phyloP scores from a whole-genome alignment of 2,888 invertebrate species.

The Oscheius myriophilus region DNA sequence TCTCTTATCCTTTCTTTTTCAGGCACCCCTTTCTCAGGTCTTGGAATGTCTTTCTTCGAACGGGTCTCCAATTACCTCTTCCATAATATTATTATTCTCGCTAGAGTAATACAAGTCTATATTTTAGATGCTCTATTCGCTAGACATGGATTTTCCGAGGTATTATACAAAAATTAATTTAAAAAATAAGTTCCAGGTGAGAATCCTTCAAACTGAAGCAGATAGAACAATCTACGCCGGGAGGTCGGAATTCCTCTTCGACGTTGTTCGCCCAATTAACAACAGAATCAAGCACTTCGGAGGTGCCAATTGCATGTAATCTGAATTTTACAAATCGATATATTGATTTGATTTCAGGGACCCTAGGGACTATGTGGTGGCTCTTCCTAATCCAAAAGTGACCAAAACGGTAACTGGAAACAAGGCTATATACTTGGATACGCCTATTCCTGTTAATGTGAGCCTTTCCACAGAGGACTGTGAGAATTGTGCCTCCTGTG shows the following conservation, averaged over 20 bases:
- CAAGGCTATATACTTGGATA: slow-evolving; percentile 1
- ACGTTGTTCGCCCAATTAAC: slow-evolving; percentile 59
- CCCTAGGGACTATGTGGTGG: slow-evolving; percentile 25
- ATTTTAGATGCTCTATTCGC: slow-evolving; percentile 51
- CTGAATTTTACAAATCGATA: not conserved
- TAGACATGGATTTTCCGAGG: slow-evolving; percentile 45
- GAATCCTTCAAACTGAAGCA: slow-evolving; percentile 55
- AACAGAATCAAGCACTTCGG: slow-evolving; percentile 66
- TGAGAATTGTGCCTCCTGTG: not conserved
- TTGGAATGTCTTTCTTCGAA: slow-evolving; percentile 52
- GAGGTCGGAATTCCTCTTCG: slow-evolving; percentile 61
- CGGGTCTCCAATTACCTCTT: slow-evolving; percentile 60
- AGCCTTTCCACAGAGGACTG: not conserved
- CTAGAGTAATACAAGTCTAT: slow-evolving; percentile 54
- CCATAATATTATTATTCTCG: slow-evolving; percentile 52
- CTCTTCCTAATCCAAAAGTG: not conserved
- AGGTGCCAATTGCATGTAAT: slow-evolving; percentile 54
- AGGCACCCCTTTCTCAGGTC: slow-evolving; percentile 55
- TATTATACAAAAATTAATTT: slow-evolving; percentile 11
- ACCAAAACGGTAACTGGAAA: not conserved
- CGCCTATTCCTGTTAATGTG: not conserved
- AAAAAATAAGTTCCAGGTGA: slow-evolving; percentile 36
- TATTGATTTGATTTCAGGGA: slow-evolving; percentile 1
- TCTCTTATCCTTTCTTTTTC: too few relatives aligned
- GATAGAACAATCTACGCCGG: slow-evolving; percentile 62